Percentiles rank a stretch among this genome's conserved stretches.
phyloP scores from a whole-genome alignment of 2,113 vertebrate genomes.

The Ploceus nigricollis region DNA sequence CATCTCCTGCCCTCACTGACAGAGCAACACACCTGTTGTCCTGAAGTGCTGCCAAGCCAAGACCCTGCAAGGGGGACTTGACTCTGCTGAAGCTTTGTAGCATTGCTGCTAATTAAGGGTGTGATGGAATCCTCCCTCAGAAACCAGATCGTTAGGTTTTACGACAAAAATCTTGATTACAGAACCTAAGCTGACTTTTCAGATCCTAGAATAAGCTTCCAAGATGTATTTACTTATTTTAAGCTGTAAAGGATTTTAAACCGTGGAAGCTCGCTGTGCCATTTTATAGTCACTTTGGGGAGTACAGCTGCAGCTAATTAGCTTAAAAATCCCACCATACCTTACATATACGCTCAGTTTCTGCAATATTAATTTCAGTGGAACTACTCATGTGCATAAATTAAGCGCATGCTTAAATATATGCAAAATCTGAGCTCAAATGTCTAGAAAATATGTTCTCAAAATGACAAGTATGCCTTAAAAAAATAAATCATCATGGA shows the following conservation, averaged over 20 bases:
- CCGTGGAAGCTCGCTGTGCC: background rate
- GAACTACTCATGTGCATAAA: conserved; percentile 62
- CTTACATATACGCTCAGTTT: conserved; percentile 57
- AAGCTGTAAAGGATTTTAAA: background rate
- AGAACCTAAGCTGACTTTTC: background rate
- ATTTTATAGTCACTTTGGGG: background rate
- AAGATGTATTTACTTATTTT: background rate
- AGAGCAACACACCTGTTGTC: background rate
- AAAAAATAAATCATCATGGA: conserved; percentile 6
- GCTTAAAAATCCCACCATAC: conserved; percentile 4
- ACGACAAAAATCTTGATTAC: background rate
- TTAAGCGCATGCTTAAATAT: conserved; percentile 63
- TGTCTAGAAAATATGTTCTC: conserved; percentile 48
- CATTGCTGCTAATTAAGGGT: background rate
- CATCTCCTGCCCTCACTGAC: background rate
- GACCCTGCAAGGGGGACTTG: background rate
- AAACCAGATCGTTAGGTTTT: background rate
- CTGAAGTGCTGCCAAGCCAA: background rate
- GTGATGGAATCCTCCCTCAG: background rate
- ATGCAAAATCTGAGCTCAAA: conserved; percentile 57
- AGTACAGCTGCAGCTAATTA: conserved; percentile 33
- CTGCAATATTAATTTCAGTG: conserved; percentile 61
- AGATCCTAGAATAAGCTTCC: background rate
- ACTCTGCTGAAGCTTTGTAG: background rate
- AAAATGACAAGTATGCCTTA: conserved; percentile 32